These are phyloP conservation scores for Astatotilapia flaviijosephi DNA, from an alignment of 2,113 vertebrate species.

Conservation along the genomic window DNA sequence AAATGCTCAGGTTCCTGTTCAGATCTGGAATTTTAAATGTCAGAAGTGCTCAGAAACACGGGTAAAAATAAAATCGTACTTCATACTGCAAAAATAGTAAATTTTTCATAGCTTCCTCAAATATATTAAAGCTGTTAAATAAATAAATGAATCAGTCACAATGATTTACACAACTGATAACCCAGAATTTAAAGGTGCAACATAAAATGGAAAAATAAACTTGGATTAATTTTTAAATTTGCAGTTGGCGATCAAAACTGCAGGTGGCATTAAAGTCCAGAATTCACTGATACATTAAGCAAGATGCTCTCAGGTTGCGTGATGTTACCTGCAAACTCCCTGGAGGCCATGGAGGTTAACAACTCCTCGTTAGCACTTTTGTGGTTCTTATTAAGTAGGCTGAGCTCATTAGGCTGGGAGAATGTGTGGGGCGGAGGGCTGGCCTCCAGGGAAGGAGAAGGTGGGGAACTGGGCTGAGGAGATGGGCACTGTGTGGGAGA, in stretches of 20 bases:
- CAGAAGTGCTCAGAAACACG: neutral
- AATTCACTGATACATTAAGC: neutral
- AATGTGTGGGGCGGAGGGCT: neutral
- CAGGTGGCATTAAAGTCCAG: neutral
- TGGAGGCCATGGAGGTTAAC: neutral
- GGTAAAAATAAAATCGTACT: neutral
- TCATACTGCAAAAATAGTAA: neutral
- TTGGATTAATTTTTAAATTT: neutral
- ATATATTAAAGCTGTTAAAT: neutral
- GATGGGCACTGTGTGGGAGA: neutral
- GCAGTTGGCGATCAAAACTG: neutral
- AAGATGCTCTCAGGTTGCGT: neutral
- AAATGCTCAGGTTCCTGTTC: neutral
- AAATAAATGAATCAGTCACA: neutral
- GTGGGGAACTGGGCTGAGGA: neutral
- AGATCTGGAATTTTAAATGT: neutral
- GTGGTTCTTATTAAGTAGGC: neutral
- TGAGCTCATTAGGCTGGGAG: neutral
- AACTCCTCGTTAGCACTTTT: constrained; percentile 1
- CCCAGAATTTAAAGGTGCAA: neutral
- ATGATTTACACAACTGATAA: neutral
- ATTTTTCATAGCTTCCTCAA: neutral
- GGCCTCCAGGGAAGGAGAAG: neutral
- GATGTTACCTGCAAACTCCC: constrained; percentile 46
- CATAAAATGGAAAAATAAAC: neutral